Conservation (phyloP, 2,888 invertebrate species). For the Phortica magna region DNA sequence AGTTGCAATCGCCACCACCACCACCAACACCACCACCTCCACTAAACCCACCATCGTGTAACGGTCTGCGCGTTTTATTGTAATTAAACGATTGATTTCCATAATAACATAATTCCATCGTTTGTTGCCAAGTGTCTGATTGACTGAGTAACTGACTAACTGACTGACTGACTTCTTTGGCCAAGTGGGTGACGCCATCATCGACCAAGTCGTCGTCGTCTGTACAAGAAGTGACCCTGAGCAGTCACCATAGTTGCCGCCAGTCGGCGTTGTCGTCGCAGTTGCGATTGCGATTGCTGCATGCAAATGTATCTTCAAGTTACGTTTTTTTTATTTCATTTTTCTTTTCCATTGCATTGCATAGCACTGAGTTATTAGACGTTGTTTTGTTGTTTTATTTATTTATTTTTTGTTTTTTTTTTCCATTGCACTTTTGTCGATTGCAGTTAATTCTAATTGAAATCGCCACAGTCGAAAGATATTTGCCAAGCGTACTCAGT, state of each 20-base stretch:
- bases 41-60: background rate
- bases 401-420: constrained; percentile 11
- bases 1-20: background rate
- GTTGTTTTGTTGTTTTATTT: background rate
- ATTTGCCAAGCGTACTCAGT: constrained; percentile 17
- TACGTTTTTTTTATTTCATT: constrained; percentile 9
- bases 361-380: background rate
- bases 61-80: constrained; percentile 16
- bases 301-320: constrained; percentile 16
- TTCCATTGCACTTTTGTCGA: constrained; percentile 46
- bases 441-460: constrained; percentile 72
- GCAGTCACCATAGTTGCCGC: constrained; percentile 1
- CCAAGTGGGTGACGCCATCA: constrained; percentile 18
- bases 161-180: background rate
- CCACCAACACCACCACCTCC: background rate
- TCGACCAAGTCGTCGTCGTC: constrained; percentile 20
- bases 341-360: background rate
- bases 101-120: constrained; percentile 30
- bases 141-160: background rate
- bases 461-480: constrained; percentile 54
- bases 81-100: constrained; percentile 32
- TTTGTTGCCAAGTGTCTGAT: constrained; percentile 1
- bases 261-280: background rate
- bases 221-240: constrained; percentile 30
- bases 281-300: background rate